Percentiles rank a stretch among this genome's conserved stretches.
phyloP scores from a whole-genome alignment of 2,113 vertebrate species.

The Psittacula cyanocephala region DNA sequence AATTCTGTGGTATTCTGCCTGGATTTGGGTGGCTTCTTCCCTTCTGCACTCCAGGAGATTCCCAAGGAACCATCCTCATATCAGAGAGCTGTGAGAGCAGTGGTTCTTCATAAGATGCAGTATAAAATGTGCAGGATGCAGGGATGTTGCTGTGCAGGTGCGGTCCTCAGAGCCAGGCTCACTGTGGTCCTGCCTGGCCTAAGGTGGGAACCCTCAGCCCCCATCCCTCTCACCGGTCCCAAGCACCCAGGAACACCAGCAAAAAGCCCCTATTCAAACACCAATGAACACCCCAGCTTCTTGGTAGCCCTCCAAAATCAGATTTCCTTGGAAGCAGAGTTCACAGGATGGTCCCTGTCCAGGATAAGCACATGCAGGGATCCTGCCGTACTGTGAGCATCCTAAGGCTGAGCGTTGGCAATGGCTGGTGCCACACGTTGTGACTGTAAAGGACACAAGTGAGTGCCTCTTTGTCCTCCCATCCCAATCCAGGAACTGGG shows the following conservation, averaged over 20 bases:
- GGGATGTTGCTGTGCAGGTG: background rate
- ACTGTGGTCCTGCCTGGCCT: background rate
- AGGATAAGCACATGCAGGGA: background rate
- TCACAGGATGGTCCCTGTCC: background rate
- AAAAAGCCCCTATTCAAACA: background rate
- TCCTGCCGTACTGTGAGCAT: background rate
- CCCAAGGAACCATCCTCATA: background rate
- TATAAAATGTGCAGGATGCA: background rate
- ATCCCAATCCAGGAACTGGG: background rate
- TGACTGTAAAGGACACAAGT: background rate
- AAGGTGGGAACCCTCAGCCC: background rate
- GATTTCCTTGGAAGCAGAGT: background rate
- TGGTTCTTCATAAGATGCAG: background rate
- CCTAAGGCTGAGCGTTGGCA: background rate
- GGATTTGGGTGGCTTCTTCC: background rate
- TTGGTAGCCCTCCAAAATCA: too few relatives aligned
- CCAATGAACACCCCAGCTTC: rapidly evolving
- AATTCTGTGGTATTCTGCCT: background rate
- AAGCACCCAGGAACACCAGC: background rate
- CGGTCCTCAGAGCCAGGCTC: background rate
- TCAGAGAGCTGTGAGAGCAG: background rate
- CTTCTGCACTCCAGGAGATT: background rate
- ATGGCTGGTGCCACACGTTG: rapidly evolving
- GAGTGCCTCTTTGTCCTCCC: background rate
- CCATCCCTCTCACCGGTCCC: rapidly evolving